Percentiles rank a stretch among this genome's conserved stretches.
These are phyloP conservation scores for Drosophila triauraria DNA, from an alignment of 1,140 invertebrate species.

Conservation along the genomic window DNA sequence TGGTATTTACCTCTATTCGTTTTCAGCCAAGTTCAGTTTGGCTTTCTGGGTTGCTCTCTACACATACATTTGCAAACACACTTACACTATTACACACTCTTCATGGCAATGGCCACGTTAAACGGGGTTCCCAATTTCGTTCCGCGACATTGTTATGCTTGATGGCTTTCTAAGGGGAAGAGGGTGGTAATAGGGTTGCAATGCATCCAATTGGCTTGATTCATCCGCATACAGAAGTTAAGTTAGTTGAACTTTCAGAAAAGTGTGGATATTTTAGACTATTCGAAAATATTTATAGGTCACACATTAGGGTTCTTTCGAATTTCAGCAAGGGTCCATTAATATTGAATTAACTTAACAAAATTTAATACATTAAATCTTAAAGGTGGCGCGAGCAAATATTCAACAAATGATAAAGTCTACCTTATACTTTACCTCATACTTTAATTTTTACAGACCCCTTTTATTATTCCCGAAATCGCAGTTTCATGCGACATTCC, in stretches of 20 bases:
- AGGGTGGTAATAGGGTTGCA: conserved; percentile 16
- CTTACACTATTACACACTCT: conserved; percentile 12
- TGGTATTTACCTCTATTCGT: conserved; percentile 38
- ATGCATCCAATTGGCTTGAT: conserved; percentile 33
- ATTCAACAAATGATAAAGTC: not conserved
- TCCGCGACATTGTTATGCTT: conserved; percentile 49
- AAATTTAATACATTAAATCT: conserved; percentile 14
- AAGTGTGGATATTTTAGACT: not conserved
- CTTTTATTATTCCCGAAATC: not conserved
- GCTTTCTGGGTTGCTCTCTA: conserved; percentile 47
- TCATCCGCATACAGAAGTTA: conserved; percentile 20
- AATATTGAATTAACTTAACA: not conserved
- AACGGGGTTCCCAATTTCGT: conserved; percentile 58
- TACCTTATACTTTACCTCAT: too few species aligned
- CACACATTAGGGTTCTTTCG: not conserved
- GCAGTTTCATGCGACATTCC: conserved; percentile 3
- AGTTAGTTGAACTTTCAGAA: conserved; percentile 14
- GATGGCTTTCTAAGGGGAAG: not conserved
- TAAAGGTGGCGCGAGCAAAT: conserved; percentile 26
- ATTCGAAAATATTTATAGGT: too few species aligned
- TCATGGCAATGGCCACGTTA: conserved; percentile 34
- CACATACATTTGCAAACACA: conserved; percentile 4
- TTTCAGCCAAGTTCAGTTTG: conserved; percentile 51
- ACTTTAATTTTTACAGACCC: conserved; percentile 17
- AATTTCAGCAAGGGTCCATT: not conserved